phyloP scores from a whole-genome alignment of 2,888 invertebrate species.

The Macrosoma leucophasiata region DNA sequence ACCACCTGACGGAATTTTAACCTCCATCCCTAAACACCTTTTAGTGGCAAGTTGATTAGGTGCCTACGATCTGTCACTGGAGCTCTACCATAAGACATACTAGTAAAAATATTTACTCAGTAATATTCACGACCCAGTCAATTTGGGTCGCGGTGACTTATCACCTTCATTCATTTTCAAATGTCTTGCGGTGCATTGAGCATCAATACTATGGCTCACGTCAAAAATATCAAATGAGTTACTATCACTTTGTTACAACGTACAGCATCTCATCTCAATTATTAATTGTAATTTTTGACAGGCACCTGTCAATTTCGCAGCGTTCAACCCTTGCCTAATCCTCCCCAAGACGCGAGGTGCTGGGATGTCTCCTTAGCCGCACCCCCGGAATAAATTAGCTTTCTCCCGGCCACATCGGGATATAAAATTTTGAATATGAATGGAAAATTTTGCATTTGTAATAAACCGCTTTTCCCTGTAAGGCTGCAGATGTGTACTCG shows the following conservation, averaged over 20 bases:
- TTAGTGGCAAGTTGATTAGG: no score
- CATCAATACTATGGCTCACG: no score
- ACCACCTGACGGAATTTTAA: no score
- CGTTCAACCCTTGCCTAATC: constrained; percentile 71
- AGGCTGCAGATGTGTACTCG: constrained; percentile 65
- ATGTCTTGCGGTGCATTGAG: no score
- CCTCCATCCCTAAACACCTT: no score
- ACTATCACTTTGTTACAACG: neutral
- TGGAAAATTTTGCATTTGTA: constrained; percentile 91
- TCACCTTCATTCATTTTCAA: no score
- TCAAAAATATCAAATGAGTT: no score
- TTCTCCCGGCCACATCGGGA: constrained; percentile 80
- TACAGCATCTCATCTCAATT: constrained; percentile 46
- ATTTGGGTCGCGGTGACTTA: no score
- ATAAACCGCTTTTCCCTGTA: constrained; percentile 81
- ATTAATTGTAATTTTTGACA: constrained; percentile 76
- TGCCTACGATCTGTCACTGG: no score
- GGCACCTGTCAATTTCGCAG: constrained; percentile 74
- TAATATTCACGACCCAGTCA: no score
- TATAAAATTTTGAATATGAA: constrained; percentile 94
- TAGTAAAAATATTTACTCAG: no score
- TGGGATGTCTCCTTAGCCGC: constrained; percentile 63
- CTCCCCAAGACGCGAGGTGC: constrained; percentile 68
- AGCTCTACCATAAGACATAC: no score
- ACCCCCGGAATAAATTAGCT: constrained; percentile 85